Base-by-base conservation (phyloP, 2,797 vertebrate genomes). In the Fistularia tabacaria region DNA sequence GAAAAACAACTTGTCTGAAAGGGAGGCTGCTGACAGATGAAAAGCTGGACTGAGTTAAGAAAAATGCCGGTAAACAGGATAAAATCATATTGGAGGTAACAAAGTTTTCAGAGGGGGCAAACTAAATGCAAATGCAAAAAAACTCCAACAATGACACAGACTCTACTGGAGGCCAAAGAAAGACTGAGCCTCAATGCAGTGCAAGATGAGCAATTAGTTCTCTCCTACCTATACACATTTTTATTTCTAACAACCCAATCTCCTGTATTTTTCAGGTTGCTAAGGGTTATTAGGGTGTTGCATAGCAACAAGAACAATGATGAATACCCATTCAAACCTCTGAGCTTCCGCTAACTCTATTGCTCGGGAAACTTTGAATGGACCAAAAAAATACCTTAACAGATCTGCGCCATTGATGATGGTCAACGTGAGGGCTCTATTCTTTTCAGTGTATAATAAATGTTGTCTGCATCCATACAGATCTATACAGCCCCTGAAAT, bases 291-390 rank as follows among this genome's bases (percentile, higher is more conserved):
- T 76, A 78, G 73, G 39, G 58, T 61, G 78, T 84, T 51, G 78
- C 82, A 53, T 81, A 77, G 84, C 84, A 84, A 84, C 81, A 71
- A 52, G 76, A 76, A 70, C 74, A 78, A 69, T 70, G 73, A 72
- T 62, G 59, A 78, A 66, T 41, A 56, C 57, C 69, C 54, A 56
- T 64, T 51, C 55, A 60, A 6, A 55, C 62, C 62, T 74, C 64
- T 57, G 69, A 70, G 76, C 65, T 25, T 25, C 25, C 5, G 25
- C 25, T 25, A 25, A 25, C 25, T 25, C 25, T 25, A 25, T 25
- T 25, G 66, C 64, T 59, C 41, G 14, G 57, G 51, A 25, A 25
- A 3, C 2, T 25, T 25, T 25, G 64, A 66, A 62, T 13, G 36
- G 62, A 52, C 25, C 11, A n/a, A 6, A 9, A 15, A 54, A 60